Evolutionary conservation across 2,888 invertebrate genomes (phyloP).

Genomic region (Ypsolopha sequella): DNA sequence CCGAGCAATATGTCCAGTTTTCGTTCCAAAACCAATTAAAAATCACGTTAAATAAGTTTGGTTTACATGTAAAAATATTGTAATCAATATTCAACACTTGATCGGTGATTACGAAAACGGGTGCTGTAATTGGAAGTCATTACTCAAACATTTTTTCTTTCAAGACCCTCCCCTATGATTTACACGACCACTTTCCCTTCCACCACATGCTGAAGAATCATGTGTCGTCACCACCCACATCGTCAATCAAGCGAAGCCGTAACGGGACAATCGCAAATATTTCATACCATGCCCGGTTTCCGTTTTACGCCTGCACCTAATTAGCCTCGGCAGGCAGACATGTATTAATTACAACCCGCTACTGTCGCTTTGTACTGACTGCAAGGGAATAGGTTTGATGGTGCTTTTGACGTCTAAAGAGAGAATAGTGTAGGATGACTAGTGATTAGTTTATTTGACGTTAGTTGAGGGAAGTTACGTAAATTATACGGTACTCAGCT

Average conservation of each 20-base stretch:
- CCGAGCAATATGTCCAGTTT: too few species aligned
- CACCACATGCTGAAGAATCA: not conserved
- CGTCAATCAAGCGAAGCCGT: conserved; percentile 17
- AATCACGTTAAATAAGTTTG: too few species aligned
- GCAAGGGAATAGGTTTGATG: not conserved
- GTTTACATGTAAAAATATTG: too few species aligned
- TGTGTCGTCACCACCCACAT: conserved; percentile 5
- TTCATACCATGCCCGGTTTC: conserved; percentile 57
- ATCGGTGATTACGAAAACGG: too few species aligned
- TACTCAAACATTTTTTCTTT: not conserved
- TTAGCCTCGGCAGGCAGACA: conserved; percentile 55
- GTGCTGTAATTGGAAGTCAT: too few species aligned
- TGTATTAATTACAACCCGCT: conserved; percentile 48
- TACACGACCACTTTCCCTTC: not conserved
- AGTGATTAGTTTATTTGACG: too few species aligned
- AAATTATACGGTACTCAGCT: too few species aligned
- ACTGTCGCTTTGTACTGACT: conserved; percentile 1
- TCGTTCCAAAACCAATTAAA: too few species aligned
- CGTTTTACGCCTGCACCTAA: conserved; percentile 51
- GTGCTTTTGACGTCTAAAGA: too few species aligned
- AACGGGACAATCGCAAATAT: conserved; percentile 45
- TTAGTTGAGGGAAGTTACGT: too few species aligned
- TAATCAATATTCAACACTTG: too few species aligned
- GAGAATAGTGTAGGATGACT: too few species aligned
- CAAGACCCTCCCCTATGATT: conserved; percentile 3